Base-by-base conservation (phyloP, 2,888 invertebrate genomes). In the Willowsia nigromaculata region DNA sequence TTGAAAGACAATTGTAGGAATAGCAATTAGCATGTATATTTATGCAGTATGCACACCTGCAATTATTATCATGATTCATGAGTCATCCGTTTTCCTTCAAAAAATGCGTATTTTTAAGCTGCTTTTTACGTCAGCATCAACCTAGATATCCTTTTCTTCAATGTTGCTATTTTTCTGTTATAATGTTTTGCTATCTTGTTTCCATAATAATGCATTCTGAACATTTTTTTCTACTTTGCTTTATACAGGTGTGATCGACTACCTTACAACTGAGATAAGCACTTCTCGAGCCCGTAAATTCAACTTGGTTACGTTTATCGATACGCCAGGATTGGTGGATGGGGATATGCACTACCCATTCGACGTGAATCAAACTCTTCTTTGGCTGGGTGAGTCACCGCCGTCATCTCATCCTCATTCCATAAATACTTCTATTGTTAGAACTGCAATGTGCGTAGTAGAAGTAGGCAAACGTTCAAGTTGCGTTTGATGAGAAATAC, bases 321-420 rank as follows among this genome's bases (percentile, higher is more conserved):
- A 95, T 93, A 95, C 95, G 0, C 95, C 95, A n/a, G 95, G 95
- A 4, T 93, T 95, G 22, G 95, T 95, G 7, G 95, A 95, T 93
- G 95, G 95, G 1, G 95, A 95, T 92, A 95, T 95, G 95, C 94
- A 95, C 92, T 95, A 95, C 93, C 95, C 95, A 1, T 95, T 95
- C 93, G 95, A 95, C 93, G 95, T 95, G 47, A 95, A 95, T 92
- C 93, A 95, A 91, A 93, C 95, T 22, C 94, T 95, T 43, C 92
- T 94, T 2, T 95, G 95, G 95, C 93, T 95, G 25, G 95, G 95
- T 94, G 93, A 93, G 93, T 89, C 83, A 84, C n/a, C n/a, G n/a
- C n/a, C n/a, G n/a, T 83, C 18, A 37, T 88, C 40, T 43, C 25
- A n/a, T n/a, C n/a, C n/a, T n/a, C n/a, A n/a, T n/a, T n/a, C n/a